These are phyloP conservation scores for Kryptopterus vitreolus DNA, from an alignment of 2,797 vertebrate genomes.

Conservation along the genomic window DNA sequence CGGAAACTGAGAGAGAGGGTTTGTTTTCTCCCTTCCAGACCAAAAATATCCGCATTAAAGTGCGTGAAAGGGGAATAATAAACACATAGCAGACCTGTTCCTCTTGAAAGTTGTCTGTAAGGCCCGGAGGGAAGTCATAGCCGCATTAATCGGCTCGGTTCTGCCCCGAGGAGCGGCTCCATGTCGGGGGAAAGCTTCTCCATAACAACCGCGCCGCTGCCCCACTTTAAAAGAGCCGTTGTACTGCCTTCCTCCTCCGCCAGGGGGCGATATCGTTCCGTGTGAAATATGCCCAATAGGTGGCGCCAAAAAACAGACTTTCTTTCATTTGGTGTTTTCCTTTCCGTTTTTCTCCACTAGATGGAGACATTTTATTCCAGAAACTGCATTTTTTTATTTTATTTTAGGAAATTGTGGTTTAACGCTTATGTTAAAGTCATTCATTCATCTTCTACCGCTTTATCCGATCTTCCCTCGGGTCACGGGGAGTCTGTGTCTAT, in stretches of 20 bases:
- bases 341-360: not conserved
- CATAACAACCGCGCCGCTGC: slow-evolving; percentile 70
- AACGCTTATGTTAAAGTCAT: too few relatives aligned
- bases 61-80: not conserved
- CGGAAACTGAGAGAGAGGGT: not conserved
- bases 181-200: slow-evolving; percentile 68
- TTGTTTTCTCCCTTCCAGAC: too few relatives aligned
- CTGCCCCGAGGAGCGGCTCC: slow-evolving; percentile 61
- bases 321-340: not conserved
- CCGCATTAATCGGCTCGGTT: slow-evolving; percentile 32
- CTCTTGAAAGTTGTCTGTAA: not conserved
- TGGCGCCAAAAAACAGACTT: not conserved
- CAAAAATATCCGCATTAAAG: not conserved
- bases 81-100: slow-evolving; percentile 32
- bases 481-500: too few relatives aligned
- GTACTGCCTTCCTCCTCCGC: not conserved
- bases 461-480: too few relatives aligned
- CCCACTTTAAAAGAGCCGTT: not conserved
- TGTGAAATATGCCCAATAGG: not conserved
- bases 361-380: not conserved
- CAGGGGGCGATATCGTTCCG: slow-evolving; percentile 19
- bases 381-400: not conserved
- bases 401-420: too few relatives aligned
- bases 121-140: slow-evolving; percentile 6
- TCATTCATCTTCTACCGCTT: too few relatives aligned